phyloP scores from a whole-genome alignment of 2,797 vertebrate species.

The Sebastes aleutianus region DNA sequence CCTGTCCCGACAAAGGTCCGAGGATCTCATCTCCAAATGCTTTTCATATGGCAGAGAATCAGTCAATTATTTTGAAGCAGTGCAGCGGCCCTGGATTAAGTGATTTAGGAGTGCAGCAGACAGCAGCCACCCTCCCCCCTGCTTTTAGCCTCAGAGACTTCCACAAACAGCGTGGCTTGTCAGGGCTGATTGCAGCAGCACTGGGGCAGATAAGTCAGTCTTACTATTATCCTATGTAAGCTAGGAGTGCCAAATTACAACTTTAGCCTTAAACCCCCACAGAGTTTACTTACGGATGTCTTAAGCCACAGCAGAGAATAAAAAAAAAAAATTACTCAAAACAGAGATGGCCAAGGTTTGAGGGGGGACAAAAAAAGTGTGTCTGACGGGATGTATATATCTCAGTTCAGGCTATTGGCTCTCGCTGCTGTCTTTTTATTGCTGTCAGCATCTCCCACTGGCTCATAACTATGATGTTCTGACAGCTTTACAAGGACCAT shows the following conservation, averaged over 20 bases:
- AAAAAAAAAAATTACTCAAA: slow-evolving; percentile 40
- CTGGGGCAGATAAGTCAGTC: slow-evolving; percentile 78
- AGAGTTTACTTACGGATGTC: slow-evolving; percentile 63
- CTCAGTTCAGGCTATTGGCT: slow-evolving; percentile 24
- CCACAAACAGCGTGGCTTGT: slow-evolving; percentile 70
- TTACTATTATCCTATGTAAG: slow-evolving; percentile 78
- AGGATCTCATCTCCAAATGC: slow-evolving; percentile 57
- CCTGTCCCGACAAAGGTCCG: slow-evolving; percentile 45
- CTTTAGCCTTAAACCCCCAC: slow-evolving; percentile 69
- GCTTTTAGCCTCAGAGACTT: slow-evolving; percentile 60
- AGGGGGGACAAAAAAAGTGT: background rate
- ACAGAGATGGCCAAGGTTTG: slow-evolving; percentile 16
- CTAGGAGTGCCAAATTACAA: slow-evolving; percentile 77
- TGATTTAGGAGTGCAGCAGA: slow-evolving; percentile 64
- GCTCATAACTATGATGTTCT: slow-evolving; percentile 66
- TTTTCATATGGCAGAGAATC: slow-evolving; percentile 66
- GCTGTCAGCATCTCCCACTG: slow-evolving; percentile 55
- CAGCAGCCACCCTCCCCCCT: slow-evolving; percentile 32
- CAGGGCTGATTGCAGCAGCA: slow-evolving; percentile 73
- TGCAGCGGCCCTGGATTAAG: slow-evolving; percentile 74
- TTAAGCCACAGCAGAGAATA: slow-evolving; percentile 57
- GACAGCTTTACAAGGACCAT: slow-evolving; percentile 67
- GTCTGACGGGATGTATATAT: slow-evolving; percentile 24
- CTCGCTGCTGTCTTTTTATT: slow-evolving; percentile 56
- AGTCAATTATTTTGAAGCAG: slow-evolving; percentile 73